phyloP scores from a whole-genome alignment of 2,113 vertebrate genomes.

The Cyrtonyx montezumae region DNA sequence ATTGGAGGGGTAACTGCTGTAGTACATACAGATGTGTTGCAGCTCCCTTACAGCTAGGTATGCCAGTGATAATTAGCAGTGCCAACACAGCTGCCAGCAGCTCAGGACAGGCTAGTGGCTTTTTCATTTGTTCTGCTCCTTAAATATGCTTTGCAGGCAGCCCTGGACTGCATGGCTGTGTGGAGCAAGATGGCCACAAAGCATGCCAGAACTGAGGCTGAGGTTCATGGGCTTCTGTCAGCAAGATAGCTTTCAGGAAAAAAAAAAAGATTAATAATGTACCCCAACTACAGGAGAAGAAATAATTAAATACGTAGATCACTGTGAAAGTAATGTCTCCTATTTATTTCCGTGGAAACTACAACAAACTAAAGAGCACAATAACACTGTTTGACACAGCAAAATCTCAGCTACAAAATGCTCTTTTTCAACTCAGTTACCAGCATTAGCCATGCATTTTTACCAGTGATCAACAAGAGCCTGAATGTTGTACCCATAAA shows the following conservation, averaged over 20 bases:
- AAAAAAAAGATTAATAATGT: not conserved
- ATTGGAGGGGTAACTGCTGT: rapidly evolving
- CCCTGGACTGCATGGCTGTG: not conserved
- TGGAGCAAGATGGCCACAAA: not conserved
- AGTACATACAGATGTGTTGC: not conserved
- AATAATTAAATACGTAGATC: not conserved
- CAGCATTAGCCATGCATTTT: not conserved
- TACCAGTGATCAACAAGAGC: not conserved
- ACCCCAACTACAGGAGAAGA: not conserved
- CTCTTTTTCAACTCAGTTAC: not conserved
- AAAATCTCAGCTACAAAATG: not conserved
- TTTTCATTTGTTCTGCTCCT: not conserved
- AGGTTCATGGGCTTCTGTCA: rapidly evolving
- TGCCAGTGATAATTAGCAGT: not conserved
- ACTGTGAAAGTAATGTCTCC: not conserved
- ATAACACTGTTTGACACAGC: not conserved
- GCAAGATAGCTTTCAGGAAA: not conserved
- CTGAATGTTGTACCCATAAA: not conserved
- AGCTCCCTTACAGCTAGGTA: not conserved
- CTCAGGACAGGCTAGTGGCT: not conserved
- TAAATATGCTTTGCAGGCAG: not conserved
- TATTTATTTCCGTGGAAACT: not conserved
- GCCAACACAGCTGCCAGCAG: not conserved
- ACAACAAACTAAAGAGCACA: not conserved
- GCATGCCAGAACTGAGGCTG: not conserved